phyloP scores from a whole-genome alignment of 1,140 invertebrate genomes.

The Megalonaias nervosa region DNA sequence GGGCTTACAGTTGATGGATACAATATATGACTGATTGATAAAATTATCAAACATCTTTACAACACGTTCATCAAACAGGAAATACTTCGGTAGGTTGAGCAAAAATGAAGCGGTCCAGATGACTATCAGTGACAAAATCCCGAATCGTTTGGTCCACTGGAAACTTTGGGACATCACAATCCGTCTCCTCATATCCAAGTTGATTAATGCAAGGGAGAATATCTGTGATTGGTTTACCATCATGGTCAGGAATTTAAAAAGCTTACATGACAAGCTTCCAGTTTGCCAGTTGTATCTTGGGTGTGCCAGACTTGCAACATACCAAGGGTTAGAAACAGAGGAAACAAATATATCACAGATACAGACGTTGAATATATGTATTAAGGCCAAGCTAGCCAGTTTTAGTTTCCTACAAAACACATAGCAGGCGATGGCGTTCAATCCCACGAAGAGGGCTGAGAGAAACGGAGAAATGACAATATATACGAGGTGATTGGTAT shows the following conservation, averaged over 20 bases:
- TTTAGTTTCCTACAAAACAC: conserved; percentile 9
- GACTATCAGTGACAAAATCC: not conserved
- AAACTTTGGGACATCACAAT: not conserved
- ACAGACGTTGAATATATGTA: conserved; percentile 23
- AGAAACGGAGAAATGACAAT: conserved; percentile 20
- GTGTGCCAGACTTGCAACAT: conserved; percentile 13
- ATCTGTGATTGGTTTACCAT: conserved; percentile 21
- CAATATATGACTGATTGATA: not conserved
- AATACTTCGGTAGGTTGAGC: conserved; percentile 2
- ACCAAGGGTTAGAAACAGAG: conserved; percentile 21
- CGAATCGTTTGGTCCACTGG: conserved; percentile 25
- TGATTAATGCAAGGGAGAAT: conserved; percentile 15
- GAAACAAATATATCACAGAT: conserved; percentile 28
- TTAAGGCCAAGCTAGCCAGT: conserved; percentile 2
- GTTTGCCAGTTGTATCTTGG: conserved; percentile 18
- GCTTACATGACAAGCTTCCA: conserved; percentile 9
- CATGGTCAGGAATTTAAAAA: conserved; percentile 29
- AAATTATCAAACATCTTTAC: not conserved
- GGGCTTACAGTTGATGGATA: conserved; percentile 4
- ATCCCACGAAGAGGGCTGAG: conserved; percentile 9
- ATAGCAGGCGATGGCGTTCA: conserved; percentile 15
- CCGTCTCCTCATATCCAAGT: conserved; percentile 5
- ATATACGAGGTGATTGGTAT: conserved; percentile 13
- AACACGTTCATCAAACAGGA: conserved; percentile 14
- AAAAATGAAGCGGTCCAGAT: conserved; percentile 3